Percentiles rank a stretch among this genome's conserved stretches.
Conservation (phyloP, 2,797 vertebrate genomes). For the Lateolabrax maculatus region DNA sequence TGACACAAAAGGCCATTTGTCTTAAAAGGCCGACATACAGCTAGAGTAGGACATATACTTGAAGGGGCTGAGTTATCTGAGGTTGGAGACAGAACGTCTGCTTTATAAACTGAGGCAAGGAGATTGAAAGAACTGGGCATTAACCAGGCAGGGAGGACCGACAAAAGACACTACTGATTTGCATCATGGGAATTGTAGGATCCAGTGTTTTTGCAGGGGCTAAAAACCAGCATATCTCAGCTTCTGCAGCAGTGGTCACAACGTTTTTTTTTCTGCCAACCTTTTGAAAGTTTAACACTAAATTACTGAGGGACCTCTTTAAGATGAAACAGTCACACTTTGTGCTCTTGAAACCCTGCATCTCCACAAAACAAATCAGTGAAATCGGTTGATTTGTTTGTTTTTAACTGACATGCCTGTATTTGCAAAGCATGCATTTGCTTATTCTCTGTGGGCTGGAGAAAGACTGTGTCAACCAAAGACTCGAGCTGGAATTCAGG, state of each 20-base stretch:
- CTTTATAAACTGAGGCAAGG: background rate
- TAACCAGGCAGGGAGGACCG: background rate
- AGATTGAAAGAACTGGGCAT: background rate
- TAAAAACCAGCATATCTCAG: conserved; percentile 1
- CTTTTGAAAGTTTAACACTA: background rate
- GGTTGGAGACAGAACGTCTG: background rate
- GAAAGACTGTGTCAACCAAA: background rate
- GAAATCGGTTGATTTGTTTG: background rate
- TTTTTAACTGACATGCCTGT: background rate
- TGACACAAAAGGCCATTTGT: background rate
- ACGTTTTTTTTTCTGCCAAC: background rate
- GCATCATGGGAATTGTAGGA: background rate
- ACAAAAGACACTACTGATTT: background rate
- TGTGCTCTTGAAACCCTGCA: background rate
- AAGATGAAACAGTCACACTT: background rate
- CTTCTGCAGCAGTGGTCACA: background rate
- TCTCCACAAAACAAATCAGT: background rate
- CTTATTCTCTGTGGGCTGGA: background rate
- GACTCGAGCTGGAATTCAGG: background rate
- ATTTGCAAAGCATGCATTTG: background rate
- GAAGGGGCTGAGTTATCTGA: no score
- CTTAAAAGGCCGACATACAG: background rate
- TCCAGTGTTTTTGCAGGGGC: background rate
- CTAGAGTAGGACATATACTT: no score
- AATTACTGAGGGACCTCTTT: background rate